Percentiles rank a stretch among this genome's conserved stretches.
These are phyloP conservation scores for Ridgeia piscesae DNA, from an alignment of 1,140 invertebrate species.

Conservation along the genomic window DNA sequence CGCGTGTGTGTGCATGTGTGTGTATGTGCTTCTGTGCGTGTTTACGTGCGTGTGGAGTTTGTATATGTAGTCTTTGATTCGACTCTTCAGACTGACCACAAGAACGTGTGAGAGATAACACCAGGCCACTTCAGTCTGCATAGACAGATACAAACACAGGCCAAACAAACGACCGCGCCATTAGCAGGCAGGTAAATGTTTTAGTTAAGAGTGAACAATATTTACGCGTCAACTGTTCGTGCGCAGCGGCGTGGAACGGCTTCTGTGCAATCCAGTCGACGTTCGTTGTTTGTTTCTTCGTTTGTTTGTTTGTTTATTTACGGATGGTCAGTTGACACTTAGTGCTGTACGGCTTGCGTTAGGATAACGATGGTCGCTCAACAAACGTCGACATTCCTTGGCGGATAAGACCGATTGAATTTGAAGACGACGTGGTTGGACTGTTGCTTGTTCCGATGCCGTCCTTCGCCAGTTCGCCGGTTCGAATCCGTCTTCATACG, in stretches of 20 bases:
- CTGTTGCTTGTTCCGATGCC: neutral
- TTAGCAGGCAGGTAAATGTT: neutral
- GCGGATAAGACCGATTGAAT: neutral
- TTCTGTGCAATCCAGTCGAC: neutral
- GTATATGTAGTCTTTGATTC: no score
- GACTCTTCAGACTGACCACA: no score
- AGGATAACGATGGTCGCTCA: neutral
- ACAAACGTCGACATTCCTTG: neutral
- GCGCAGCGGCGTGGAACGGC: neutral
- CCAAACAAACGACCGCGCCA: neutral
- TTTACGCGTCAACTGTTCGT: neutral
- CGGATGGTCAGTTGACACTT: neutral
- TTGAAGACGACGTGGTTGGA: neutral
- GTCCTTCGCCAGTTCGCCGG: neutral
- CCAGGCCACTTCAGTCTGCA: neutral
- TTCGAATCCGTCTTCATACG: neutral
- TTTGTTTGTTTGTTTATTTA: neutral
- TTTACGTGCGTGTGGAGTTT: no score
- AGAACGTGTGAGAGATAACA: no score
- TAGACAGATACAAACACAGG: neutral
- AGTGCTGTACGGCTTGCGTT: neutral
- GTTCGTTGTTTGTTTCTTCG: neutral
- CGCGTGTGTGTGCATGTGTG: no score
- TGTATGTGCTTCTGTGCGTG: no score
- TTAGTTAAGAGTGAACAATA: neutral